phyloP scores from a whole-genome alignment of 2,888 invertebrate genomes.

The Hydrotaea diabolus region DNA sequence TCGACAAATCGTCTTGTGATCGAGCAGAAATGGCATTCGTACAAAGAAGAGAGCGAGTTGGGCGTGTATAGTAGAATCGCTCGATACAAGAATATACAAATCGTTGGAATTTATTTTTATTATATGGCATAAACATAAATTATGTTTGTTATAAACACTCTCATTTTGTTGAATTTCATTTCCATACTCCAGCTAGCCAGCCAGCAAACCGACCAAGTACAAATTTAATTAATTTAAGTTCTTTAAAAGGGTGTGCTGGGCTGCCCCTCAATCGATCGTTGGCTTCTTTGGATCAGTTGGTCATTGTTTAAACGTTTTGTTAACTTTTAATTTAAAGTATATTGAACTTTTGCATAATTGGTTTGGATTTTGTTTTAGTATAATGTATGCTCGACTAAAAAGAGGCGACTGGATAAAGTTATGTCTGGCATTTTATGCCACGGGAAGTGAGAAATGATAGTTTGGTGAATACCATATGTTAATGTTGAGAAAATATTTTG shows the following conservation, averaged over 20 bases:
- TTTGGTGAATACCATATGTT: neutral
- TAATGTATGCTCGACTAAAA: too few species aligned
- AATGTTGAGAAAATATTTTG: neutral
- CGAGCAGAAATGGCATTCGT: neutral
- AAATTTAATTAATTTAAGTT: neutral
- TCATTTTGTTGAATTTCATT: neutral
- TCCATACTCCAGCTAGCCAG: neutral
- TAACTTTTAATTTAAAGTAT: constrained; percentile 33
- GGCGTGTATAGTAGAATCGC: too few species aligned
- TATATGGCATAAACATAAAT: constrained; percentile 6
- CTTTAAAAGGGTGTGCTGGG: neutral
- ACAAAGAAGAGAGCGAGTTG: too few species aligned
- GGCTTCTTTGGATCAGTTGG: neutral
- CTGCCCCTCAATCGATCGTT: neutral
- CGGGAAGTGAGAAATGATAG: neutral
- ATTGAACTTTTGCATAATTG: constrained; percentile 30
- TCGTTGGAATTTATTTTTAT: neutral
- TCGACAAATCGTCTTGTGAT: neutral
- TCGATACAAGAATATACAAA: too few species aligned
- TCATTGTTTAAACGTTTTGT: neutral
- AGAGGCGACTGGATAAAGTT: neutral
- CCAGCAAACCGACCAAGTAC: neutral
- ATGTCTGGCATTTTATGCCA: constrained; percentile 7
- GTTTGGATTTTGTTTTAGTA: neutral
- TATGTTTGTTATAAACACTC: neutral